Evolutionary conservation across 1,140 invertebrate genomes (phyloP).

Genomic region (Aphis craccivora): DNA sequence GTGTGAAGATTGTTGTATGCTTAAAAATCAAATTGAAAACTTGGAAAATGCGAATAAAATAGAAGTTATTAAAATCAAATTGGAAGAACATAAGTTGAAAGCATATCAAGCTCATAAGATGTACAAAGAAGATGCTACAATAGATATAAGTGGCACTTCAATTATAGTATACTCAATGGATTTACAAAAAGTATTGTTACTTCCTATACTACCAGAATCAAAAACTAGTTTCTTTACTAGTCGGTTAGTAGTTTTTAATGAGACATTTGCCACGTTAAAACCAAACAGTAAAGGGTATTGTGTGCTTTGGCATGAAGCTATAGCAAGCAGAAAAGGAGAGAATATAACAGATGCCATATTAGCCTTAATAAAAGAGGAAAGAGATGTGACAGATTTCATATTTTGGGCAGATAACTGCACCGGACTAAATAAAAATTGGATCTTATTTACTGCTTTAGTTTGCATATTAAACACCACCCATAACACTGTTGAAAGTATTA

Average conservation of each 20-base stretch:
- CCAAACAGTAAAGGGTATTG: neutral
- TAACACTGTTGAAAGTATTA: neutral
- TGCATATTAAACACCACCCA: neutral
- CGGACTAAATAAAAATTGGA: neutral
- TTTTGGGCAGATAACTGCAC: neutral
- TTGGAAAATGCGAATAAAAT: neutral
- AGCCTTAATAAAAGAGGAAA: neutral
- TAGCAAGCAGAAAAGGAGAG: neutral
- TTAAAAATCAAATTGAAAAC: no score
- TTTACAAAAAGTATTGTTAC: neutral
- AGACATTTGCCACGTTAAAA: neutral
- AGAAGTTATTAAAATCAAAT: neutral
- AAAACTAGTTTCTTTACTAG: neutral
- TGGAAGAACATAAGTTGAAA: conserved; percentile 6
- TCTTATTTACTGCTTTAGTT: no score
- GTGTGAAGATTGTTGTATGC: no score
- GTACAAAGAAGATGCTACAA: neutral
- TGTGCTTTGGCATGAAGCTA: neutral
- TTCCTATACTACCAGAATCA: neutral
- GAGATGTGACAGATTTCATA: neutral
- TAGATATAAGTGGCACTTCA: neutral
- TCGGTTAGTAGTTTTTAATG: neutral
- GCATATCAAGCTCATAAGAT: neutral
- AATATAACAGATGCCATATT: neutral
- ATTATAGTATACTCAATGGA: neutral